Evolutionary conservation across 2,888 invertebrate genomes (phyloP).

Genomic region (Spisula solida): DNA sequence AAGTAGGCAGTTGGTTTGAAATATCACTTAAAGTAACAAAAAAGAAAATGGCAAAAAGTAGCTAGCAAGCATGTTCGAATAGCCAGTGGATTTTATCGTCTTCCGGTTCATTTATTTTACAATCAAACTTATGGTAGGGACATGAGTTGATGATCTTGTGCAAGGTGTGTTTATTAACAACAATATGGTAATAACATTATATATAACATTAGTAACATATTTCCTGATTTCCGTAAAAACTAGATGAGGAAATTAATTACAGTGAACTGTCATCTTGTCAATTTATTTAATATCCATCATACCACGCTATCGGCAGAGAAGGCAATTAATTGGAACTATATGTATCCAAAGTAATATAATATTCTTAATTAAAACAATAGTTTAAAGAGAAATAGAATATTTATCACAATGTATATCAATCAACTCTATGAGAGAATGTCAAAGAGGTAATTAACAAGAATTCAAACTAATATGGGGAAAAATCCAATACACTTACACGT

Average conservation of each 20-base stretch:
- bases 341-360: not conserved
- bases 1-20: too few species aligned
- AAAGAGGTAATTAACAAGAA: too few species aligned
- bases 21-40: too few species aligned
- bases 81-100: too few species aligned
- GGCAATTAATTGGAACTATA: not conserved
- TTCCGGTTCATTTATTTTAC: too few species aligned
- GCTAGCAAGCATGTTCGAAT: too few species aligned
- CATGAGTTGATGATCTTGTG: too few species aligned
- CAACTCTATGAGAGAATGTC: not conserved
- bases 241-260: not conserved
- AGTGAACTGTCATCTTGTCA: not conserved
- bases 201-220: not conserved
- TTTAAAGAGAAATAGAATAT: not conserved
- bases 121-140: too few species aligned
- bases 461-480: too few species aligned
- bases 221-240: not conserved
- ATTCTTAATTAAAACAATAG: not conserved
- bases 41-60: too few species aligned
- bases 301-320: not conserved
- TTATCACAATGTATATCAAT: not conserved
- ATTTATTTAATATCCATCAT: conserved; percentile 2
- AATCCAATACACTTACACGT: too few species aligned
- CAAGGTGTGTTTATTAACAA: not conserved
- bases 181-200: not conserved